Evolutionary conservation across 2,888 invertebrate species (phyloP).

Genomic region (Acholoe squamosa): DNA sequence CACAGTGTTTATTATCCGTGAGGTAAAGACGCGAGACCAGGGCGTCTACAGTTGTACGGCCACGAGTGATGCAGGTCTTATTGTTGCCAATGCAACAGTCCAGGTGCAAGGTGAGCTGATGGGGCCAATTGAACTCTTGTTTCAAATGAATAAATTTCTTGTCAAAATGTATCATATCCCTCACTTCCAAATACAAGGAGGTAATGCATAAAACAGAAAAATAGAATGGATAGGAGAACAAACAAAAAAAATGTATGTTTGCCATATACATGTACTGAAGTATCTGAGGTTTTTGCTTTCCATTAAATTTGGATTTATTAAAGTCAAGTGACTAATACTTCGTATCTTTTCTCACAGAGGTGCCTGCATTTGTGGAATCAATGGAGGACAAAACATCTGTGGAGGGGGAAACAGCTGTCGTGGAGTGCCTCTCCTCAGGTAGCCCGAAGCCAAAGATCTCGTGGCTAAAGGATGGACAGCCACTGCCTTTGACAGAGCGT

Average conservation of each 20-base stretch:
- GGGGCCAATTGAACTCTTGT: not conserved
- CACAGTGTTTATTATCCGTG: slow-evolving; percentile 93
- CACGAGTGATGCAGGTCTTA: slow-evolving; percentile 93
- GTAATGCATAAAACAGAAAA: too few species aligned
- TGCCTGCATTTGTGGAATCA: slow-evolving; percentile 92
- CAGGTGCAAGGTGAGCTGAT: slow-evolving; percentile 87
- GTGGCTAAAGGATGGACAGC: slow-evolving; percentile 93
- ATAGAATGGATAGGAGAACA: too few species aligned
- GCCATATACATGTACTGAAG: too few species aligned
- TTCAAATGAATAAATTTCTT: too few species aligned
- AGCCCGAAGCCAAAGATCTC: slow-evolving; percentile 90
- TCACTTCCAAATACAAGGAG: too few species aligned
- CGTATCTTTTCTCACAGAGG: slow-evolving; percentile 86
- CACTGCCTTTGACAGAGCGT: slow-evolving; percentile 89
- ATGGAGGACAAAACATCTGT: slow-evolving; percentile 93
- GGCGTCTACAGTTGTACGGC: slow-evolving; percentile 97
- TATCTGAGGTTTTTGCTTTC: too few species aligned
- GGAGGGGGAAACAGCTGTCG: slow-evolving; percentile 92
- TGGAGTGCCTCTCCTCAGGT: slow-evolving; percentile 94
- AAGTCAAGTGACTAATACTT: not conserved
- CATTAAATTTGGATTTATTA: too few species aligned
- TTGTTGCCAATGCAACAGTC: slow-evolving; percentile 93
- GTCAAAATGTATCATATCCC: too few species aligned
- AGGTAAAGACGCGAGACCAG: slow-evolving; percentile 93
- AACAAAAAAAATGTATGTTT: too few species aligned